Base-by-base conservation (phyloP, 2,113 vertebrate genomes). In the Archilochus colubris region DNA sequence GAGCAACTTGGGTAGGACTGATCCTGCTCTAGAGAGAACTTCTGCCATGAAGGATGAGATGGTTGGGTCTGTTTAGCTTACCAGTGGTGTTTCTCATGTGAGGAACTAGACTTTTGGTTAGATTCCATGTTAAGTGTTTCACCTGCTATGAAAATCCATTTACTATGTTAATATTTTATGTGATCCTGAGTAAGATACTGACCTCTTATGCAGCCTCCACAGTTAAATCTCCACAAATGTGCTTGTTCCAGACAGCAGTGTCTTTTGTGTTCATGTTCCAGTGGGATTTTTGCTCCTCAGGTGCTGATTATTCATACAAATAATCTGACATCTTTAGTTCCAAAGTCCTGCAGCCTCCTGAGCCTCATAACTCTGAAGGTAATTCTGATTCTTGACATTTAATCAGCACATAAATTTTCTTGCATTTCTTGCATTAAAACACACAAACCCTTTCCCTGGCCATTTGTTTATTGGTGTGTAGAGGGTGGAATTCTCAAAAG, bases 221-320 rank as follows among this genome's bases (percentile, higher is more conserved):
- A 86, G 2, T 83, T 72, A 67, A 69, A 23, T 51, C 59, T 66
- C 64, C 27, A 6, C 38, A 44, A 10, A 59, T 7, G 11, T 68
- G 68, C 33, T 53, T 89, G 40, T 82, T 68, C 64, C 75, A 20
- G 58, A 7, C 43, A 36, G 46, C 36, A 43, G 8, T 6, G 5
- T 61, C 64, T 36, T 73, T 46, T 80, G 38, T 80, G 20, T 44
- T 53, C 3, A 6, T 20, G 7, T 44, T 13, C 12, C 73, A 25
- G 3, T 36, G 16, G 6, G 3, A 13, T 68, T 85, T 87, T 69
- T 88, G 80, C 73, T 92, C 38, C 68, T 79, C 93, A 98, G 99
- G 99, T 99, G 63, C 94, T 99, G 90, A 99, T 99, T 85, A 96
- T 99, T 73, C 99, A 99, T 67, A 98, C 97, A 4, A 99, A 99